These are phyloP conservation scores for Platyscapa corneri DNA, from an alignment of 1,140 invertebrate species.

Conservation along the genomic window DNA sequence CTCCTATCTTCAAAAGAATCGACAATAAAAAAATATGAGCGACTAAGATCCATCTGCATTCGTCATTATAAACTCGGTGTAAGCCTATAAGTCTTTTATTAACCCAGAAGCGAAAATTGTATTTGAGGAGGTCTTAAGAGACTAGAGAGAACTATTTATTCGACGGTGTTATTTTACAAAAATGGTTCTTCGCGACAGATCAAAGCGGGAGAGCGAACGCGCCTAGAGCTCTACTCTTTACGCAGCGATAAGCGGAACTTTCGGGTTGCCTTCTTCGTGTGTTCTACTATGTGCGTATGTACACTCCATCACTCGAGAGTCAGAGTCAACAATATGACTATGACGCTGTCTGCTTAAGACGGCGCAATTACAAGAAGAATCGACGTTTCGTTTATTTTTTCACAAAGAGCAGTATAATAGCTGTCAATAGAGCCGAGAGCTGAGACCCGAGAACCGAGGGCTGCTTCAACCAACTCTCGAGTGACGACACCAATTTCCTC, in stretches of 20 bases:
- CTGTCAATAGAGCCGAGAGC: too few relatives aligned
- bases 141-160: neutral
- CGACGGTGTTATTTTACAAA: neutral
- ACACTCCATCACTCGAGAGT: conserved; percentile 7
- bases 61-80: neutral
- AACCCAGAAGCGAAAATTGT: conserved; percentile 17
- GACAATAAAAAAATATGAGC: neutral
- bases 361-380: neutral
- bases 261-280: conserved; percentile 6
- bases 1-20: neutral
- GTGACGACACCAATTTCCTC: too few relatives aligned
- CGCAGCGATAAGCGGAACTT: conserved; percentile 24
- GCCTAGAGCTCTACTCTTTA: neutral
- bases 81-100: neutral
- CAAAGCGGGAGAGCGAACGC: conserved; percentile 7
- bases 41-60: neutral
- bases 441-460: too few relatives aligned
- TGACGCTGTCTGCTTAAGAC: neutral
- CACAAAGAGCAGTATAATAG: neutral
- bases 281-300: neutral
- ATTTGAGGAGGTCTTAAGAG: neutral
- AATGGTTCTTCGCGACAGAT: neutral
- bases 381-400: neutral
- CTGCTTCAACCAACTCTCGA: too few relatives aligned
- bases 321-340: conserved; percentile 3